These are phyloP conservation scores for Lasioglossum oenotherae DNA, from an alignment of 2,888 invertebrate species.

Conservation along the genomic window DNA sequence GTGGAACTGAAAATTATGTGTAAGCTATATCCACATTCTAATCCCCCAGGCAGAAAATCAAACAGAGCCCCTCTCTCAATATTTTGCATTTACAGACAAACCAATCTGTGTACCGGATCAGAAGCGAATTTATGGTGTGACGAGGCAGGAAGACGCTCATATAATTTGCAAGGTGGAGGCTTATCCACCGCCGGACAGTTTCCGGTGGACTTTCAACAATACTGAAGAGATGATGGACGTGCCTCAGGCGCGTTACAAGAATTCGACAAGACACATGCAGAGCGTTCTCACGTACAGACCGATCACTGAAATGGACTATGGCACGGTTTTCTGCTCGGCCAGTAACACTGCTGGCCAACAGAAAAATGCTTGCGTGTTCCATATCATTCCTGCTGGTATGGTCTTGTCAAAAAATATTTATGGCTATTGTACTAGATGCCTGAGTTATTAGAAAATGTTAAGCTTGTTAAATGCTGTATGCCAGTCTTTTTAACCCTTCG, in stretches of 20 bases:
- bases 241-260: slow-evolving; percentile 88
- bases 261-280: slow-evolving; percentile 86
- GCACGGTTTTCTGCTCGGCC: slow-evolving; percentile 91
- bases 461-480: background rate
- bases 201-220: slow-evolving; percentile 96
- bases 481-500: background rate
- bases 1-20: slow-evolving; percentile 95
- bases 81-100: slow-evolving; percentile 87
- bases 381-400: slow-evolving; percentile 88
- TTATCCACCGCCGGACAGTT: slow-evolving; percentile 92
- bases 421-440: background rate
- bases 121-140: slow-evolving; percentile 93
- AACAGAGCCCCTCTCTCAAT: background rate
- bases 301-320: slow-evolving; percentile 90
- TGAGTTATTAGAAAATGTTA: background rate
- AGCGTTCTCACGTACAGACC: slow-evolving; percentile 90
- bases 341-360: slow-evolving; percentile 90
- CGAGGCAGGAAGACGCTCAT: slow-evolving; percentile 91
- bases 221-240: slow-evolving; percentile 93
- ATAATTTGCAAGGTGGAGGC: slow-evolving; percentile 94
- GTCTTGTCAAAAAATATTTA: background rate
- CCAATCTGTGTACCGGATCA: slow-evolving; percentile 92
- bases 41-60: background rate
- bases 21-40: slow-evolving; percentile 87
- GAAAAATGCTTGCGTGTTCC: slow-evolving; percentile 90